phyloP scores from a whole-genome alignment of 1,140 invertebrate species.

The Zaprionus taronus region DNA sequence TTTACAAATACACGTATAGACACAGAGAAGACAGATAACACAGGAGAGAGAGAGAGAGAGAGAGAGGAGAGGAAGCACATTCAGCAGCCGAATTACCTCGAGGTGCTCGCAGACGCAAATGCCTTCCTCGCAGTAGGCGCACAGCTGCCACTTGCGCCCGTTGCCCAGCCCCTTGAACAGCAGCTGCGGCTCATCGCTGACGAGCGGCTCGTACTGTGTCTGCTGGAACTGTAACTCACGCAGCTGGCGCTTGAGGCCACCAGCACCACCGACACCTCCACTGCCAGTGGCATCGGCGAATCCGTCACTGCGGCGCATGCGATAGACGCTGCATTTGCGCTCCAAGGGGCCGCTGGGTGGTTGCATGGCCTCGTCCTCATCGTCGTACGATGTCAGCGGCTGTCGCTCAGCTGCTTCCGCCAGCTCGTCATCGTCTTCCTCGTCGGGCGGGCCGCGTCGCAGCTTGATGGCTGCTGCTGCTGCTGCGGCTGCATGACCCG shows the following conservation, averaged over 20 bases:
- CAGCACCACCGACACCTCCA: conserved; percentile 20
- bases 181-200: conserved; percentile 77
- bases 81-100: conserved; percentile 72
- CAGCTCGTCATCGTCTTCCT: conserved; percentile 55
- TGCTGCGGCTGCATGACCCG: conserved; percentile 64
- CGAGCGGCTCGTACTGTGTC: conserved; percentile 75
- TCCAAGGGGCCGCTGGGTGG: conserved; percentile 72
- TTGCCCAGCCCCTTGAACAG: conserved; percentile 76
- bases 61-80: not conserved
- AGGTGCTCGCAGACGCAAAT: conserved; percentile 83
- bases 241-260: conserved; percentile 70
- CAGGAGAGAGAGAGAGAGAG: too few relatives aligned
- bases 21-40: conserved; percentile 10
- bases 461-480: conserved; percentile 61
- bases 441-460: conserved; percentile 41
- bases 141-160: conserved; percentile 72
- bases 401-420: conserved; percentile 63
- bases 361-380: conserved; percentile 68
- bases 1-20: conserved; percentile 1
- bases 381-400: conserved; percentile 62
- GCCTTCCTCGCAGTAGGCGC: conserved; percentile 83
- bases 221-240: conserved; percentile 80
- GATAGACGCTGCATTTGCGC: conserved; percentile 84
- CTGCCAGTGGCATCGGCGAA: conserved; percentile 55
- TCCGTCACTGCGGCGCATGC: conserved; percentile 77